Percentiles rank a stretch among this genome's conserved stretches.
Evolutionary conservation across 2,888 invertebrate genomes (phyloP).

Genomic region (Plebejus melissa): DNA sequence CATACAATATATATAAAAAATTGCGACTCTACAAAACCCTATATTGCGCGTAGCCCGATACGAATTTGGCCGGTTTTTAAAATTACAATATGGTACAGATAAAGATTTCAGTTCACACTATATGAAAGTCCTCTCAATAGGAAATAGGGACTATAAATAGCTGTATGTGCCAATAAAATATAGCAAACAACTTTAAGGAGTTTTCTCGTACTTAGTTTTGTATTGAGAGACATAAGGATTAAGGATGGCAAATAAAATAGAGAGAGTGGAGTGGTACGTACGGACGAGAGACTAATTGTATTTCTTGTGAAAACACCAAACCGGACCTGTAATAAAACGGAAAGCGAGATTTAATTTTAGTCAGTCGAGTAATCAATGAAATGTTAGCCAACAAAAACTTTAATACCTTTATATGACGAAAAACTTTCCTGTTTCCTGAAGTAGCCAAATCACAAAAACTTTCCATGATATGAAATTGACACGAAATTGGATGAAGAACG

Average conservation of each 20-base stretch:
- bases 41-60: too few relatives aligned
- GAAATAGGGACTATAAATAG: not conserved
- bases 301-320: slow-evolving; percentile 20
- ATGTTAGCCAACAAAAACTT: not conserved
- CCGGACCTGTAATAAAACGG: not conserved
- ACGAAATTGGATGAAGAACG: not conserved
- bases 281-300: slow-evolving; percentile 10
- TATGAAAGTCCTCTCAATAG: not conserved
- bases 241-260: slow-evolving; percentile 13
- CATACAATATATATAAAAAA: too few relatives aligned
- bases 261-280: not conserved
- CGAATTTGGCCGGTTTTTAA: too few relatives aligned
- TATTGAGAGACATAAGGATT: slow-evolving; percentile 11
- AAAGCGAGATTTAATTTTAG: slow-evolving; percentile 8
- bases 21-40: too few relatives aligned
- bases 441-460: not conserved
- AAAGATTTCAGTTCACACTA: not conserved
- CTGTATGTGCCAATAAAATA: not conserved
- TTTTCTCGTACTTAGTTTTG: slow-evolving; percentile 3
- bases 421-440: not conserved
- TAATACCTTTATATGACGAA: not conserved
- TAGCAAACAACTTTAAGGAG: not conserved
- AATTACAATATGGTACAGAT: too few relatives aligned
- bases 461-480: not conserved
- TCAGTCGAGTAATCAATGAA: not conserved